A percentile compares a stretch with the other conserved stretches of the same genome.
Conservation (phyloP, 2,797 vertebrate genomes). For the Jordanella pulchra region DNA sequence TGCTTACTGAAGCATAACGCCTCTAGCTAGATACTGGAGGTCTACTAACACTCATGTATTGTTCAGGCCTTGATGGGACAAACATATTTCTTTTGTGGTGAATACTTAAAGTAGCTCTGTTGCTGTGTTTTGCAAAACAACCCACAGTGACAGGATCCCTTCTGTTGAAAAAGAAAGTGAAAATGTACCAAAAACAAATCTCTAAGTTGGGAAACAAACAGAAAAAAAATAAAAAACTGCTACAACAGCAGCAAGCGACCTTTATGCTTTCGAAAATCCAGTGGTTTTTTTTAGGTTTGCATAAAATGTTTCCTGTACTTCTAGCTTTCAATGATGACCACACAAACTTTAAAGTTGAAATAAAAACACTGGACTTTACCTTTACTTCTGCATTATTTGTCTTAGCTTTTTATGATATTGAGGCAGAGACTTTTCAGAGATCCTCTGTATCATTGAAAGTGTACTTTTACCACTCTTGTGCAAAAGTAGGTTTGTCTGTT, state of each 20-base stretch:
- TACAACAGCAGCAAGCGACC: background rate
- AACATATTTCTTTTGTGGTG: background rate
- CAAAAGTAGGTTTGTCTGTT: background rate
- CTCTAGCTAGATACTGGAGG: background rate
- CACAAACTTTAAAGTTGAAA: background rate
- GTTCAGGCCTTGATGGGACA: slow-evolving; percentile 1
- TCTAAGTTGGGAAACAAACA: background rate
- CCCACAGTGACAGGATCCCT: background rate
- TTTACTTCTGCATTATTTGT: background rate
- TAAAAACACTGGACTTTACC: background rate
- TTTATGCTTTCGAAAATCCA: background rate
- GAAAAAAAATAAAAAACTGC: background rate
- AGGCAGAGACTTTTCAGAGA: background rate
- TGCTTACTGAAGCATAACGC: background rate
- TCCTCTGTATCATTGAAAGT: background rate
- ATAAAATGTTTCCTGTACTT: background rate
- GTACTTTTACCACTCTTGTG: background rate
- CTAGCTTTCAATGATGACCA: background rate
- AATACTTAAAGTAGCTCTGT: background rate
- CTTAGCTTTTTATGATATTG: background rate
- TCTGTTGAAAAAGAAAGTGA: background rate
- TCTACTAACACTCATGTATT: background rate
- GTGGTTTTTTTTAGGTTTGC: background rate
- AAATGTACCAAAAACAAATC: background rate
- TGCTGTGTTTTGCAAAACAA: background rate